Percentiles rank a stretch among this genome's conserved stretches.
Evolutionary conservation across 2,113 vertebrate species (phyloP).

Genomic region (Paradoxurus hermaphroditus): DNA sequence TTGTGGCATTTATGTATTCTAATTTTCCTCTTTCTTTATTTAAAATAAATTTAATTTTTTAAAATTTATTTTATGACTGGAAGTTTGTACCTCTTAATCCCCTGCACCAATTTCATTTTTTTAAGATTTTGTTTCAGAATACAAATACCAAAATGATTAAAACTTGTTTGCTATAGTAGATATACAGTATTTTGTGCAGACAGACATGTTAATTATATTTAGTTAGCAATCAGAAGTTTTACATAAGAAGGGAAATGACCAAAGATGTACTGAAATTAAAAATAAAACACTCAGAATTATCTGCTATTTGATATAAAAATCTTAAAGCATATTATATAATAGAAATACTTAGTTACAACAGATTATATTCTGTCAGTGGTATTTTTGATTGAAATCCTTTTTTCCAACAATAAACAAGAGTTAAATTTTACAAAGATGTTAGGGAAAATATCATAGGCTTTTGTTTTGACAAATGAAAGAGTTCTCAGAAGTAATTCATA

Average conservation of each 20-base stretch:
- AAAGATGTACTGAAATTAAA: neutral
- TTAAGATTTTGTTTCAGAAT: neutral
- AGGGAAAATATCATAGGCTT: neutral
- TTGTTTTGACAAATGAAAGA: slow-evolving; percentile 37
- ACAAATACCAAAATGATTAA: neutral
- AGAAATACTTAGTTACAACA: neutral
- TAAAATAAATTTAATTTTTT: neutral
- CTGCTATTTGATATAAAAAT: neutral
- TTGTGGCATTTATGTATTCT: neutral
- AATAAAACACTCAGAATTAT: neutral
- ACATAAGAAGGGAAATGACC: neutral
- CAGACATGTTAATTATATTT: neutral
- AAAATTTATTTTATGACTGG: neutral
- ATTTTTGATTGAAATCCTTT: neutral
- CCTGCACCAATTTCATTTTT: neutral
- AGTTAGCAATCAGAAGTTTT: neutral
- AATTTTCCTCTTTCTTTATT: neutral
- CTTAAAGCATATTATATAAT: neutral
- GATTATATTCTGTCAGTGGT: neutral
- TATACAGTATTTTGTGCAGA: neutral
- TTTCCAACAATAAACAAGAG: neutral
- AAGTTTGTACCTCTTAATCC: neutral
- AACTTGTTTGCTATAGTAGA: neutral
- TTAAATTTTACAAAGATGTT: neutral
- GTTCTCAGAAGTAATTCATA: slow-evolving; percentile 24